Conservation (phyloP, 92 coral and sea anemone species). For the Virgularia gustaviana region DNA sequence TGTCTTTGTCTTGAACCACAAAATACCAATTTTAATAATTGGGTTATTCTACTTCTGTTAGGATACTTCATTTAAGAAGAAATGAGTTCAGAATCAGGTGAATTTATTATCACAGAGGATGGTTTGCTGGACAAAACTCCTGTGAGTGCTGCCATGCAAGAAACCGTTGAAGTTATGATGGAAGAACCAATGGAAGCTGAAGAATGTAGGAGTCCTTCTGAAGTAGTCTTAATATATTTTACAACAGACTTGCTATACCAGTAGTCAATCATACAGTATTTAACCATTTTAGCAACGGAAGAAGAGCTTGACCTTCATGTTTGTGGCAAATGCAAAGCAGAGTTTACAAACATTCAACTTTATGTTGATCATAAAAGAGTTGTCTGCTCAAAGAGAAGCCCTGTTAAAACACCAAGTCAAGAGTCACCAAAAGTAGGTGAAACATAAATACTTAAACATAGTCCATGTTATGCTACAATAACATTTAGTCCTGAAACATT, state of each 20-base stretch:
- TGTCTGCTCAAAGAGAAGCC: conserved; percentile 44
- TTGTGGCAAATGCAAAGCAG: conserved; percentile 81
- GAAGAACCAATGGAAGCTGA: conserved; percentile 33
- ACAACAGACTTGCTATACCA: neutral
- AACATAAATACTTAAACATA: no score
- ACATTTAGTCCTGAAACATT: neutral
- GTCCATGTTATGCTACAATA: neutral
- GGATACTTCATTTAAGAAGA: no score
- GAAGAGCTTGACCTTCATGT: conserved; percentile 92
- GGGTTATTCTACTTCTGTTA: no score
- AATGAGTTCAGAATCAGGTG: no score
- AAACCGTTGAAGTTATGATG: conserved; percentile 1
- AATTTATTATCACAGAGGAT: conserved; percentile 8
- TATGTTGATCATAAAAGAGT: conserved; percentile 76
- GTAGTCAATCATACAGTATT: neutral
- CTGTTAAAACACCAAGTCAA: neutral
- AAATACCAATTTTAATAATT: no score
- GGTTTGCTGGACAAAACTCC: conserved; percentile 20
- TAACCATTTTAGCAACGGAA: conserved; percentile 43
- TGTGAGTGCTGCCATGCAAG: conserved; percentile 15
- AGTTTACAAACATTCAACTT: conserved; percentile 70
- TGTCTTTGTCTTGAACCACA: no score
- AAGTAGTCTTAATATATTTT: neutral
- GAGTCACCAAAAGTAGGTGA: conserved; percentile 9
- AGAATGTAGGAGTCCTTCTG: neutral